Base-by-base conservation (phyloP, 2,888 invertebrate species). In the Coelogynopora nodosa region DNA sequence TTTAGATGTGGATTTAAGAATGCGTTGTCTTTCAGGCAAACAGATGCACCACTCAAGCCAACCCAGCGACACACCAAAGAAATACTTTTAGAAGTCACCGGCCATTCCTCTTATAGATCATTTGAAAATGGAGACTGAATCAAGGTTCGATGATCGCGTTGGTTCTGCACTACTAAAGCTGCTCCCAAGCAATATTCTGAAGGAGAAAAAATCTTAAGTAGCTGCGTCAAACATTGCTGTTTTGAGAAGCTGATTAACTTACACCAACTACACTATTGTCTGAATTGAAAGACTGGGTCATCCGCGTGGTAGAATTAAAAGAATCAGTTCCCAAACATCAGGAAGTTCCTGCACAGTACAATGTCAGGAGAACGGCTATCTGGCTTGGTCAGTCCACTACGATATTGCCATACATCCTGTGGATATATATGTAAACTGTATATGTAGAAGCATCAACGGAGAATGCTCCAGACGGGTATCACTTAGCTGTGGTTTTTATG, bases 71-170 rank as follows among this genome's bases (percentile, higher is more conserved):
- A 30, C 67, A 28, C 84, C 84, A 67, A 31, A 82, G 23, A 26
- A 84, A 28, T 84, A 13, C 84, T 84, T 23, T 26, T 13, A 84
- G 84, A 84, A 26, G 67, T 67, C 84, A 27, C n/a, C 27, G 67
- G 84, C 67, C 23, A 84, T 67, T 84, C 84, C 84, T 30, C 29
- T 84, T 84, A 30, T 84, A 5, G 80, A 84, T 67, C 82, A 82
- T 30, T 30, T 82, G 30, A 82, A 30, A 82, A 82, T 82, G 82
- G 82, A 30, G 28, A 82, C 28, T 23, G 82, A 82, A 30, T 30
- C 82, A 29, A 82, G 49, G 27, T 31, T 67, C 31, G 84, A 67
- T 2, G 67, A 84, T 67, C 74, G 74, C 28, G 84, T 67, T 84
- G 84, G 49, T 31, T 67, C 49, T 18, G 29, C 84, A 67, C 49